phyloP scores from a whole-genome alignment of 1,140 invertebrate genomes.

The Mercenaria mercenaria region DNA sequence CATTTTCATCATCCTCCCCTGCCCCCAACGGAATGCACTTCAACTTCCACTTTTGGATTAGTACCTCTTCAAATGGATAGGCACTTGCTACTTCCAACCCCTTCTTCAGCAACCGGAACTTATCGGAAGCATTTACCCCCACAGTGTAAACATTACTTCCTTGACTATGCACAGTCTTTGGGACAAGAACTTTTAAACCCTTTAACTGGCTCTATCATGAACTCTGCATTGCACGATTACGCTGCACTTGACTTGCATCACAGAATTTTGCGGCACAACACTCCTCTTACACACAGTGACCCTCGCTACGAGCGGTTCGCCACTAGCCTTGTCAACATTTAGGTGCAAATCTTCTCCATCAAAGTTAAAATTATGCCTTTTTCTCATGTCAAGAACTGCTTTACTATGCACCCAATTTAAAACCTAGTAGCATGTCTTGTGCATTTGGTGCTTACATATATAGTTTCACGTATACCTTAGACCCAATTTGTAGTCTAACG shows the following conservation, averaged over 20 bases:
- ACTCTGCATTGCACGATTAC: neutral
- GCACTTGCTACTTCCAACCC: no score
- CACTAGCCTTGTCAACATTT: no score
- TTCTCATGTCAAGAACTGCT: no score
- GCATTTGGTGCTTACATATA: conserved; percentile 37
- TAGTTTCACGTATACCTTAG: neutral
- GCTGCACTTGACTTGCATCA: neutral
- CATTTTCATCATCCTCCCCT: neutral
- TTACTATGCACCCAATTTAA: conserved; percentile 14
- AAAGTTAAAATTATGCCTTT: neutral
- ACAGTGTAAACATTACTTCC: neutral
- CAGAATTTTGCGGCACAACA: no score
- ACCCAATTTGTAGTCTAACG: neutral
- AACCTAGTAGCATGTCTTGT: conserved; percentile 6
- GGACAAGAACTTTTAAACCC: neutral
- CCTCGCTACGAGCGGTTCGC: no score
- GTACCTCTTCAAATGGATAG: neutral
- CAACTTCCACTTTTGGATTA: neutral
- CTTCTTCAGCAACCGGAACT: neutral
- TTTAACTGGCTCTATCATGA: neutral
- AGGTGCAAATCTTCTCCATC: neutral
- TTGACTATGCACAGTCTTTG: no score
- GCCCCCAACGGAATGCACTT: no score
- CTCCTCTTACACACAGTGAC: no score
- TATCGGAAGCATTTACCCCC: neutral